Base-by-base conservation (phyloP, 2,113 vertebrate species). In the Hemiprocne comata region DNA sequence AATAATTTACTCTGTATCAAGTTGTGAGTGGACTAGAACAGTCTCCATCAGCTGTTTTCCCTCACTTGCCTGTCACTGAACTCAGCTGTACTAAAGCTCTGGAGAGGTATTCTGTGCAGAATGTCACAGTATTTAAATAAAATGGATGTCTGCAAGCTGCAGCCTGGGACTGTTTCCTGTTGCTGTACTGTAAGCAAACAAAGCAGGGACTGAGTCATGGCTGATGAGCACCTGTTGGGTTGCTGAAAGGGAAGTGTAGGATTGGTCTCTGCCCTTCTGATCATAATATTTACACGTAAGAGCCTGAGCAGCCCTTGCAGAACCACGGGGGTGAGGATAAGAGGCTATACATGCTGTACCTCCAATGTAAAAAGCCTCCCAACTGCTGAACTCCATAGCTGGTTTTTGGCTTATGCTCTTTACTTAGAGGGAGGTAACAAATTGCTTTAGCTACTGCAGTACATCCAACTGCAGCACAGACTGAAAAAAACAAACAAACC, bases 341-440 rank as follows among this genome's bases (percentile, higher is more conserved):
- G 26, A 23, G 19, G 25, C 6, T 0, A 2, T 0, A 3, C 2
- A 1, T 46, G 3, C 7, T 42, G 0, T 5, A 3, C 3, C 31
- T 31, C 5, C 17, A 0, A 3, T 31, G 18, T 5, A 17, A 9
- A 15, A 7, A 31, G 16, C 28, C 0, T 83, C 50, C 58, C 4
- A 4, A 7, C 18, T 36, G 23, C 50, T 50, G 50, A 7, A 10
- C 7, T 65, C 25, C 2, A 1, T 1, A 1, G 19, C 9, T 40
- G 5, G 50, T 1, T 14, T 46, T 16, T 61, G 29, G 6, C 2
- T 64, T 40, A 4, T 2, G 1, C 10, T 60, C 7, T 33, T 17
- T 29, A 29, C 26, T 18, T 12, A 2, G 10, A 11, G 9, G 6
- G 16, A 5, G 8, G 10, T 21, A 58, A 26, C 11, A 48, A 20